Base-by-base conservation (phyloP, 2,797 vertebrate species). In the Decapterus maruadsi region DNA sequence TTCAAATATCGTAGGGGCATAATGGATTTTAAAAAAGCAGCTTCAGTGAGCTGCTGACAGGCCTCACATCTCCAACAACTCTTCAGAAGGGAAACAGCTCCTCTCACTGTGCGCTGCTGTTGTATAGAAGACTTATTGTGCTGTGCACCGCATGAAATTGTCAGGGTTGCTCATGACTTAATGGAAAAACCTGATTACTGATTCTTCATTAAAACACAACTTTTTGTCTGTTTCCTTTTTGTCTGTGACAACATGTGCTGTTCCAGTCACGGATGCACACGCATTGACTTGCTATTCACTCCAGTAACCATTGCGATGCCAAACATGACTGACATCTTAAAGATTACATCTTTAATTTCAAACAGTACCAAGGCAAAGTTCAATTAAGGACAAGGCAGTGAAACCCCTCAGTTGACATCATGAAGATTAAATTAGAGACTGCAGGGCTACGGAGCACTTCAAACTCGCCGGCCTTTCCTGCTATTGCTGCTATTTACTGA, bases 401-500 rank as follows among this genome's bases (percentile, higher is more conserved):
- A 80, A 88, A 72, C 26, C 46, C 46, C 12, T 72, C 8, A 2
- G 20, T 36, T 76, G 82, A 72, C 62, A 63, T 60, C 43, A 46
- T 31, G 68, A 34, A 62, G 68, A 65, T 84, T 65, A 69, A 88
- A 88, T 65, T 38, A 38, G 60, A 89, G 61, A 55, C 79, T 8
- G 67, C 63, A 42, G 19, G 56, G 22, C 61, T 26, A 19, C 50
- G 59, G 59, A 63, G 74, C 40, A 57, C 74, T 78, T 70, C 26
- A 62, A 73, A 75, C 43, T 55, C 46, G 0, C 17, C 2, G 55
- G 68, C 60, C 78, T 68, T 66, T 46, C 55, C 53, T 69, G n/a
- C 68, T 26, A 36, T 42, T 34, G 65, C 42, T 70, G 72, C 83
- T 78, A 71, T 87, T 84, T 82, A 78, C 82, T 70, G 77, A 84